These are phyloP conservation scores for Neolamprologus sp. DNA, from an alignment of 2,113 vertebrate genomes.

Conservation along the genomic window DNA sequence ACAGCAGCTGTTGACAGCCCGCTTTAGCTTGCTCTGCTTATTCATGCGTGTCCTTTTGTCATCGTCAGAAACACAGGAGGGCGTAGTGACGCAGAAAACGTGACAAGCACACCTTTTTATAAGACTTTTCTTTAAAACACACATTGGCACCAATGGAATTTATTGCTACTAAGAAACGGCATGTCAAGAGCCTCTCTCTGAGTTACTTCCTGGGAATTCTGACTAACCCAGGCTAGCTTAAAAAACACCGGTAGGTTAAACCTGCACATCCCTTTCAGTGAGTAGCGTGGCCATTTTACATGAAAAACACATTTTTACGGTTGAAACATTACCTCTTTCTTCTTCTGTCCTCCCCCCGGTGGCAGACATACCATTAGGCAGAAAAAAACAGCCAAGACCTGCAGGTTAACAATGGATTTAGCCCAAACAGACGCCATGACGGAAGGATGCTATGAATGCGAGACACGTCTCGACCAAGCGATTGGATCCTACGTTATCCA, in stretches of 20 bases:
- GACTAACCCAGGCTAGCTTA: not conserved
- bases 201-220: not conserved
- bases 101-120: not conserved
- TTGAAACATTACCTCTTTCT: conserved; percentile 53
- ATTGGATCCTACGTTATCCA: conserved; percentile 44
- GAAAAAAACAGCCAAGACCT: conserved; percentile 12
- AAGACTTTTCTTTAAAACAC: not conserved
- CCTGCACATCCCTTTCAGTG: not conserved
- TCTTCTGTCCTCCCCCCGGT: conserved; percentile 61
- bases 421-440: conserved; percentile 53
- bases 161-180: not conserved
- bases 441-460: conserved; percentile 43
- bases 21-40: not conserved
- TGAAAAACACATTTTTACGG: not conserved
- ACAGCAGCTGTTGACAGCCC: not conserved
- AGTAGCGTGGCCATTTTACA: not conserved
- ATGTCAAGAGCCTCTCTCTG: not conserved
- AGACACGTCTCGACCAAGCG: conserved; percentile 35
- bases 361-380: conserved; percentile 44
- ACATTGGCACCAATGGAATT: not conserved
- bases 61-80: not conserved
- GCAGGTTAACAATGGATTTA: conserved; percentile 8
- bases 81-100: not conserved
- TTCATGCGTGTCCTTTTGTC: not conserved
- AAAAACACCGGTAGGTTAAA: not conserved